Percentiles rank a stretch among this genome's conserved stretches.
Evolutionary conservation across 1,140 invertebrate species (phyloP).

Genomic region (Hyphantria cunea): DNA sequence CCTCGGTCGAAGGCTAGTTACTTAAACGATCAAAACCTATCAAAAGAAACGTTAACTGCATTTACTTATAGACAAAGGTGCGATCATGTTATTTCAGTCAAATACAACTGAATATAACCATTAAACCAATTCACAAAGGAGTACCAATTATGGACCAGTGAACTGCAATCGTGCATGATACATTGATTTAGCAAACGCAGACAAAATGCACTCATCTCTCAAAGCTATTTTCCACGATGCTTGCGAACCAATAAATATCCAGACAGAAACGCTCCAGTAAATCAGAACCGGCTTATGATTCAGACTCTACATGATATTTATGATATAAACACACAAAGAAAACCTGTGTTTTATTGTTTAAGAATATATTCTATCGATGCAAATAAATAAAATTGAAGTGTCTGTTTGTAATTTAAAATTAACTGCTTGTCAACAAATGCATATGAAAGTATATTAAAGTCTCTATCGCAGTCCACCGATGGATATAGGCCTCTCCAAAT

Average conservation of each 20-base stretch:
- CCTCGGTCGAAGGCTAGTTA: too few relatives aligned
- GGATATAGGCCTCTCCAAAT: too few relatives aligned
- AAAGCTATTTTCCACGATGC: conserved; percentile 4
- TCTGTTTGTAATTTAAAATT: too few relatives aligned
- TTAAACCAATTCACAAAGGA: background rate
- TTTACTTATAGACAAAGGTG: too few relatives aligned
- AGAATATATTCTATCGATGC: background rate
- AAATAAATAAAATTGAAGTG: too few relatives aligned
- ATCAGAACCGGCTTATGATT: background rate
- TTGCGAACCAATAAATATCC: background rate
- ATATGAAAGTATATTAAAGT: too few relatives aligned
- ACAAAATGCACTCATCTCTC: conserved; percentile 4
- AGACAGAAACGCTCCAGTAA: conserved; percentile 1
- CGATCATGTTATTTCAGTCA: too few relatives aligned
- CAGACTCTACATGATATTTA: conserved; percentile 2
- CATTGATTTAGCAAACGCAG: conserved; percentile 6
- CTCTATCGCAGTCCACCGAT: too few relatives aligned
- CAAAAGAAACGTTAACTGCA: too few relatives aligned
- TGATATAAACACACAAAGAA: conserved; percentile 1
- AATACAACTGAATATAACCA: background rate
- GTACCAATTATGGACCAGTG: background rate
- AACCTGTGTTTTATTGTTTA: background rate
- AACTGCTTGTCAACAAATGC: too few relatives aligned
- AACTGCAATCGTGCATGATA: conserved; percentile 2
- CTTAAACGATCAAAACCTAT: too few relatives aligned